Evolutionary conservation across 1,140 invertebrate species (phyloP), one percentile per base, ranked within the genome.

Genomic region (Aphis gossypii): DNA sequence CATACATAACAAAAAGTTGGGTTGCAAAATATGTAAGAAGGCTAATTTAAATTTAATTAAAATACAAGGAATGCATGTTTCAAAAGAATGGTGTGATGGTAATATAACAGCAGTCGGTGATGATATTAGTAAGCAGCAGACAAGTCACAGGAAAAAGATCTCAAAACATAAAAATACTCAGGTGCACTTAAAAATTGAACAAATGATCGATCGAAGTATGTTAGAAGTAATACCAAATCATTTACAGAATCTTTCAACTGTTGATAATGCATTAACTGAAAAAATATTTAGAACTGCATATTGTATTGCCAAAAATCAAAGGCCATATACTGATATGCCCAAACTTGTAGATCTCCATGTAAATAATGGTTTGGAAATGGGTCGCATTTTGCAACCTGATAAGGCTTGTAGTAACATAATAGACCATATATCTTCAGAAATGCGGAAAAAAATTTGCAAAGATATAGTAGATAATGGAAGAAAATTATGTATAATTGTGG

Each of bases 281-380:
- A 44, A 46, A 20, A 51, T 88, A 30, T 88, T 88, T 88, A 88
- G 86, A 88, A 88, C 86, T 25, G 86, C 86, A 46, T 88, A 88
- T 88, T 88, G 6, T 20, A 88, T 88, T 88, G 41, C 86, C 8
- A 88, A 88, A 88, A 88, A 88, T 88, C 86, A 88, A 48, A 35
- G 46, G 1, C 86, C 46, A 25, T 89, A 51, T 51, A 35, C 44
- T 89, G 87, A 51, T 51, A 51, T 51, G 46, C 87, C 46, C 18
- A 89, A 89, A 54, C 46, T 89, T 30, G 18, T 89, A 23, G 87
- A 89, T 18, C 46, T 89, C 44, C 84, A 86, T 44, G 14, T 86
- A 25, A 44, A 44, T 41, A 86, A 86, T 86, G 68, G 68, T 35
- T 35, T 82, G 30, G n/a, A 82, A 35, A 82, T 35, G 68, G 18